Conservation (phyloP, 2,797 vertebrate genomes). For the Rallus crepitans region DNA sequence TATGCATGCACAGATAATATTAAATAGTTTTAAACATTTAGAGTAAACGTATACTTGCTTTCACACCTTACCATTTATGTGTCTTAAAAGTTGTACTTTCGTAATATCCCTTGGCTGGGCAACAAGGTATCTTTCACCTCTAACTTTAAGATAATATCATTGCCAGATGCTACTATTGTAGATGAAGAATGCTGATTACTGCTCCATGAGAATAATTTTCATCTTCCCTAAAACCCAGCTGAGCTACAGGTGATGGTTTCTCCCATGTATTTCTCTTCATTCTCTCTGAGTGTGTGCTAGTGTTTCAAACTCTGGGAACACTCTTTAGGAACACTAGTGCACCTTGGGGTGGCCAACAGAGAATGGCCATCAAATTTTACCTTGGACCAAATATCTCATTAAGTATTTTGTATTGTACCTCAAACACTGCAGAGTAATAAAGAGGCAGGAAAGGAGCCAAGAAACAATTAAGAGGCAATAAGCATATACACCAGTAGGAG, state of each 20-base stretch:
- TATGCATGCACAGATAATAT: not conserved
- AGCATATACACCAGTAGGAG: accelerated
- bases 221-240: not conserved
- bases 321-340: not conserved
- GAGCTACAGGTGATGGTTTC: not conserved
- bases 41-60: not conserved
- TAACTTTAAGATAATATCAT: not conserved
- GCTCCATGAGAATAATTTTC: not conserved
- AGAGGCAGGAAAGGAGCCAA: not conserved
- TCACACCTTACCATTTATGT: not conserved
- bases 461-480: not conserved
- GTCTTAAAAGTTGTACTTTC: not conserved
- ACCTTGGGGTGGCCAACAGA: not conserved
- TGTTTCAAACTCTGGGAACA: not conserved
- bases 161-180: not conserved
- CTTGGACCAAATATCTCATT: not conserved
- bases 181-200: not conserved
- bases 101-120: not conserved
- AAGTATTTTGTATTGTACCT: not conserved
- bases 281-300: not conserved
- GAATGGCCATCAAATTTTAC: not conserved
- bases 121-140: not conserved
- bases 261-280: not conserved
- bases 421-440: not conserved
- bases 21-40: accelerated